Evolutionary conservation across 2,797 vertebrate species (phyloP).

Genomic region (Macropodus opercularis): DNA sequence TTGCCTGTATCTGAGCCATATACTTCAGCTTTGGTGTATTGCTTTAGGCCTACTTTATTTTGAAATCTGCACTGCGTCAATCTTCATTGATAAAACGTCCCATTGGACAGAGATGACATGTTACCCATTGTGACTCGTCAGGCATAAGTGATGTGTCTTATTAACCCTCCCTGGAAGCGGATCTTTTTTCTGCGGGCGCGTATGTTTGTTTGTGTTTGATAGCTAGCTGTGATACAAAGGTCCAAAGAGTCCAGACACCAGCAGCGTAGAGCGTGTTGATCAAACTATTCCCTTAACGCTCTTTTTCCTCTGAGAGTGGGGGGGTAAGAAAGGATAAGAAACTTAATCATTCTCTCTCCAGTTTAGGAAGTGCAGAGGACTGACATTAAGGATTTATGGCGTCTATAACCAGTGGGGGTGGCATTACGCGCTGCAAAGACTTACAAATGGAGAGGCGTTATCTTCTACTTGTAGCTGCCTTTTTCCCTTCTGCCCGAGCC

Average conservation of each 20-base stretch:
- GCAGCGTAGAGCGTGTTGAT: slow-evolving; percentile 47
- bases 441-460: slow-evolving; percentile 74
- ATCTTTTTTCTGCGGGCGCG: slow-evolving; percentile 49
- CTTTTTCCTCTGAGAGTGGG: too few relatives aligned
- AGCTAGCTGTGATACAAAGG: slow-evolving; percentile 55
- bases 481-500: slow-evolving; percentile 45
- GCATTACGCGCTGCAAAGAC: slow-evolving; percentile 59
- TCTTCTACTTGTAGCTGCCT: slow-evolving; percentile 67
- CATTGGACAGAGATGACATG: slow-evolving; percentile 45
- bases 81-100: slow-evolving; percentile 34
- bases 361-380: slow-evolving; percentile 43
- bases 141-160: slow-evolving; percentile 72
- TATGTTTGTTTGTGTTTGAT: slow-evolving; percentile 57
- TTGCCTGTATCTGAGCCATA: slow-evolving; percentile 2
- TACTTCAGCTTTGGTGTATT: not conserved
- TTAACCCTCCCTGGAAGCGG: slow-evolving; percentile 58
- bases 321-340: slow-evolving; percentile 62
- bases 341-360: slow-evolving; percentile 69
- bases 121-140: slow-evolving; percentile 60
- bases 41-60: slow-evolving; percentile 24
- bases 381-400: slow-evolving; percentile 63
- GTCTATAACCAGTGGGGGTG: slow-evolving; percentile 59
- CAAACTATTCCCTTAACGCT: too few relatives aligned
- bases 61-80: slow-evolving; percentile 31
- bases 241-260: slow-evolving; percentile 73